These are phyloP conservation scores for Poecilia gillii DNA, from an alignment of 2,797 vertebrate genomes.

Conservation along the genomic window DNA sequence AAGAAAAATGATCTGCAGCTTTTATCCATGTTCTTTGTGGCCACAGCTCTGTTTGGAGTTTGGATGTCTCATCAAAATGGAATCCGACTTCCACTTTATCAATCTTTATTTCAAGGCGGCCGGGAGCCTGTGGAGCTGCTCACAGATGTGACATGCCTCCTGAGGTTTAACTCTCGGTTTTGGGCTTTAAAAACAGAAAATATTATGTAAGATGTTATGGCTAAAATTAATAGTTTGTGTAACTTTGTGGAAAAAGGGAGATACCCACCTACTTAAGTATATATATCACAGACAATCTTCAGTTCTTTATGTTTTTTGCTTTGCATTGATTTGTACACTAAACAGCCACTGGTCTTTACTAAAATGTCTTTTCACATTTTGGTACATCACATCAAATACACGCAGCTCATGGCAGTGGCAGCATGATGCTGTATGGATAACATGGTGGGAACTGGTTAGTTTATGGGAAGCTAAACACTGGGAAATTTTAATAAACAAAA, in stretches of 20 bases:
- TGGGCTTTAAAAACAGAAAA: slow-evolving; percentile 26
- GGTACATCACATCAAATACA: not conserved
- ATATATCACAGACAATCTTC: slow-evolving; percentile 5
- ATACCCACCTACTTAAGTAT: not conserved
- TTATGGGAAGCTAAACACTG: not conserved
- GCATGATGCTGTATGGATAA: not conserved
- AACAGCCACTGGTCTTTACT: not conserved
- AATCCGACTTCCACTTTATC: slow-evolving; percentile 73
- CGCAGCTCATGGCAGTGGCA: not conserved
- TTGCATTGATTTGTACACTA: not conserved
- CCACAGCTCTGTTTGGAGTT: slow-evolving; percentile 66
- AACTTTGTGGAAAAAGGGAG: slow-evolving; percentile 24
- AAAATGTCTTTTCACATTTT: not conserved
- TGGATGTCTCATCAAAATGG: slow-evolving; percentile 70
- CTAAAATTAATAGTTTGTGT: slow-evolving; percentile 41
- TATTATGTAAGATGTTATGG: slow-evolving; percentile 35
- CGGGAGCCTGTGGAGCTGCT: slow-evolving; percentile 43
- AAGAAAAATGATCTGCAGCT: slow-evolving; percentile 73
- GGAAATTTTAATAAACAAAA: not conserved
- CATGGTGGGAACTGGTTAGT: not conserved
- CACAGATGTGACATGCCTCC: slow-evolving; percentile 56
- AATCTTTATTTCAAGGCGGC: slow-evolving; percentile 46
- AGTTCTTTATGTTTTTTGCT: not conserved
- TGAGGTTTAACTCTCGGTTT: slow-evolving; percentile 24
- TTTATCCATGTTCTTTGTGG: slow-evolving; percentile 70